Base-by-base conservation (phyloP, 2,797 vertebrate genomes). In the Cuniculus paca region DNA sequence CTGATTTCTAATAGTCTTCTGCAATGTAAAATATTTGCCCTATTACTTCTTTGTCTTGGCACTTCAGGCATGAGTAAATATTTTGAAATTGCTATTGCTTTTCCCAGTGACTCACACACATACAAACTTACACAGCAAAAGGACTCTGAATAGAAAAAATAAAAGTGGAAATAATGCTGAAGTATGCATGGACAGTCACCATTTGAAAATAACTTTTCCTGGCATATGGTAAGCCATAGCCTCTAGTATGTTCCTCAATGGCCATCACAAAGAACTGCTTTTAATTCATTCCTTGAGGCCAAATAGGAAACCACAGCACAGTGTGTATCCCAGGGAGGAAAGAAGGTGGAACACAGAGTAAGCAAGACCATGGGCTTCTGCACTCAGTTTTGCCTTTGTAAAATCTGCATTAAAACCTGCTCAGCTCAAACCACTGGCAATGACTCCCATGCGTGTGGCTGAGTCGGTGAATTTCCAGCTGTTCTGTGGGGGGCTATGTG, bases 231-330 rank as follows among this genome's bases (percentile, higher is more conserved):
- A 82, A 81, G 6, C 77, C 11, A 31, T 70, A 34, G 60, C 42
- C 26, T 95, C 74, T 72, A 72, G 36, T 72, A 91, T 52, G 39
- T 87, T 95, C 72, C 39, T 5, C 63, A 86, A 63, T 63, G 74
- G 72, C 42, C 45, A 11, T 60, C 52, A 94, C 79, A 91, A 93
- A 97, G 58, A 89, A 39, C 16, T 88, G 65, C 90, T 92, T 94
- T 96, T 45, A 72, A 88, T 95, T 75, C 65, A 84, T 26, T 90
- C 90, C 85, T 82, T n/a, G 36, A 54, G 56, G 84, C 39, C 80
- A 87, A 79, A 52, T 6, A 50, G 19, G n/a, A 78, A 42, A n/a
- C 68, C 60, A 26, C 52, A 74, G 84, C 94, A 50, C 36, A 20
- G 10, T 16, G 10, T 42, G 28, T 65, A 61, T 88, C 86, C 45